phyloP scores from a whole-genome alignment of 2,113 vertebrate species.

The Edolisoma coerulescens region DNA sequence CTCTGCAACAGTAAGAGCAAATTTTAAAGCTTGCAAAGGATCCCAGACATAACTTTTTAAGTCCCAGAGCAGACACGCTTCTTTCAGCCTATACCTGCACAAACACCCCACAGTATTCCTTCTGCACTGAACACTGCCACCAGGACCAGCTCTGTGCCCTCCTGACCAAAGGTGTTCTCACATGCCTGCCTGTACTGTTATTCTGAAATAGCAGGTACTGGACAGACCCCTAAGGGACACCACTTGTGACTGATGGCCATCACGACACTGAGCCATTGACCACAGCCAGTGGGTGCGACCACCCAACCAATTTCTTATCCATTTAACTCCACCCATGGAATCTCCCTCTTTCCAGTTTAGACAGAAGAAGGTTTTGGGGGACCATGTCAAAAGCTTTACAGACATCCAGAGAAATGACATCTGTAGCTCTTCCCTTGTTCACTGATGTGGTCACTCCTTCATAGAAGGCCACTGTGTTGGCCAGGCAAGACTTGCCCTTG shows the following conservation, averaged over 20 bases:
- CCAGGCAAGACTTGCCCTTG: not conserved
- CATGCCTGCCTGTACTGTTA: not conserved
- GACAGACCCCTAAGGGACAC: not conserved
- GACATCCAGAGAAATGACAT: not conserved
- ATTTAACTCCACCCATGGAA: not conserved
- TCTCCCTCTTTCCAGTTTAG: not conserved
- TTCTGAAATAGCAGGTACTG: not conserved
- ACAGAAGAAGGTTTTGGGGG: not conserved
- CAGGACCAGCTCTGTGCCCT: not conserved
- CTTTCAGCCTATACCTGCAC: not conserved
- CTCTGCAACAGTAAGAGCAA: not conserved
- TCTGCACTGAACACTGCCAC: not conserved
- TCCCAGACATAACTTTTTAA: not conserved
- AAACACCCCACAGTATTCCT: not conserved
- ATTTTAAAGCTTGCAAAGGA: not conserved
- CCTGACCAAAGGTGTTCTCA: not conserved
- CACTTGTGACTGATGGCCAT: not conserved
- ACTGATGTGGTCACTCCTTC: not conserved
- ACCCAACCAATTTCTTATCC: not conserved
- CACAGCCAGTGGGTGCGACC: not conserved
- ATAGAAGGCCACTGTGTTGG: not conserved
- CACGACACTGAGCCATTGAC: not conserved
- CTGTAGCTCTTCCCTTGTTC: not conserved
- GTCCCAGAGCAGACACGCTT: accelerated
- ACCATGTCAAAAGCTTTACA: not conserved